Conservation (phyloP, 2,888 invertebrate species). For the Scaeva pyrastri region DNA sequence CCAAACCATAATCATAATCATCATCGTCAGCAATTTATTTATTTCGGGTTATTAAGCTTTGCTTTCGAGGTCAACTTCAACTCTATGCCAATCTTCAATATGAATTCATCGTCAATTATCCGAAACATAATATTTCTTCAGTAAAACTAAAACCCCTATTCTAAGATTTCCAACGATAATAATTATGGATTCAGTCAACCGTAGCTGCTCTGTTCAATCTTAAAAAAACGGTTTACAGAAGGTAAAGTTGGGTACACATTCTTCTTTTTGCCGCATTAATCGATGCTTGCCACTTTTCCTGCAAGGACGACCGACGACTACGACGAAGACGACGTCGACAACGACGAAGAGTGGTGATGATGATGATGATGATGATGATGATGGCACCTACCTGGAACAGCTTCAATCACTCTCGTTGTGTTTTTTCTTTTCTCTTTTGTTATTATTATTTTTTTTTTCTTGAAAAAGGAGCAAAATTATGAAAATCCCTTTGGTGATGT, state of each 20-base stretch:
- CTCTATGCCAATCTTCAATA: constrained; percentile 13
- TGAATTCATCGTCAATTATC: constrained; percentile 34
- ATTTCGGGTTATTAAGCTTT: constrained; percentile 39
- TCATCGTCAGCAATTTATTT: constrained; percentile 7
- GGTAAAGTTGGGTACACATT: not conserved
- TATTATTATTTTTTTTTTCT: not conserved
- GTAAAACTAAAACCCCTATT: constrained; percentile 14
- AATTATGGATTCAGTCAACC: constrained; percentile 35
- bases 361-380: constrained; percentile 25
- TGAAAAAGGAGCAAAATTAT: constrained; percentile 41
- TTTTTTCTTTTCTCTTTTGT: not conserved
- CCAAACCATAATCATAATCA: not conserved
- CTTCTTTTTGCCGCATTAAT: constrained; percentile 28
- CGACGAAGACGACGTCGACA: no score
- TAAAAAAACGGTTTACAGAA: not conserved
- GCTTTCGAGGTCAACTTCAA: constrained; percentile 22
- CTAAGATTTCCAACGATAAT: constrained; percentile 8
- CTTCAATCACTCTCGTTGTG: constrained; percentile 10
- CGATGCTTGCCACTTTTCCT: constrained; percentile 32
- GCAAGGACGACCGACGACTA: not conserved
- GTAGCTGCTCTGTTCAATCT: constrained; percentile 17
- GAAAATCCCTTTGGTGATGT: constrained; percentile 62
- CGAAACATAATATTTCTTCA: constrained; percentile 37
- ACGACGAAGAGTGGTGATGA: not conserved
- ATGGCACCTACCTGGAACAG: constrained; percentile 36